Percentiles rank a stretch among this genome's conserved stretches.
phyloP scores from a whole-genome alignment of 1,140 invertebrate species.

The Drosophila seguyi region DNA sequence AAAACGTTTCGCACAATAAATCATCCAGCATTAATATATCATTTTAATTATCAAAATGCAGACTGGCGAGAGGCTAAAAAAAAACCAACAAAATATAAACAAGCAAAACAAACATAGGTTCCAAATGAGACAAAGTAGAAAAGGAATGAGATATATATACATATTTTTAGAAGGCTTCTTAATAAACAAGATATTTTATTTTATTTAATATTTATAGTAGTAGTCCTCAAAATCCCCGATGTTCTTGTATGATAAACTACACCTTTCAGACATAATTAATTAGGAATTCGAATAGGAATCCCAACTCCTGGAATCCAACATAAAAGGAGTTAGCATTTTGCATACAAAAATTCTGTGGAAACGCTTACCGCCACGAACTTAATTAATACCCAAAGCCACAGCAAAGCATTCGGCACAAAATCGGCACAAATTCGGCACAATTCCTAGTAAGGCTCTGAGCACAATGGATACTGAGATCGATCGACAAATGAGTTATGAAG shows the following conservation, averaged over 20 bases:
- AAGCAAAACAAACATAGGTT: background rate
- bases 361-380: background rate
- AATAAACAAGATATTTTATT: too few species aligned
- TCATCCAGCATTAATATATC: slow-evolving; percentile 56
- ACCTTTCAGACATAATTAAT: background rate
- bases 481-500: slow-evolving; percentile 47
- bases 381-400: slow-evolving; percentile 6
- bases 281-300: background rate
- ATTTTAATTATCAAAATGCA: slow-evolving; percentile 56
- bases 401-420: background rate
- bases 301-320: background rate
- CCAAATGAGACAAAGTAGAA: background rate
- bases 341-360: slow-evolving; percentile 6
- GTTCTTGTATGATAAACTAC: background rate
- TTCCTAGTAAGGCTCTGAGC: slow-evolving; percentile 9
- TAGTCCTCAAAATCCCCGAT: background rate
- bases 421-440: background rate
- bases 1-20: slow-evolving; percentile 64
- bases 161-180: background rate
- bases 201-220: too few species aligned
- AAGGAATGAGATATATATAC: background rate
- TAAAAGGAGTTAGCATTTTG: background rate
- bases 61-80: slow-evolving; percentile 8
- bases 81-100: background rate
- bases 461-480: slow-evolving; percentile 6